These are phyloP conservation scores for Etia nguti DNA, from an alignment of 2,113 vertebrate genomes.

Conservation along the genomic window DNA sequence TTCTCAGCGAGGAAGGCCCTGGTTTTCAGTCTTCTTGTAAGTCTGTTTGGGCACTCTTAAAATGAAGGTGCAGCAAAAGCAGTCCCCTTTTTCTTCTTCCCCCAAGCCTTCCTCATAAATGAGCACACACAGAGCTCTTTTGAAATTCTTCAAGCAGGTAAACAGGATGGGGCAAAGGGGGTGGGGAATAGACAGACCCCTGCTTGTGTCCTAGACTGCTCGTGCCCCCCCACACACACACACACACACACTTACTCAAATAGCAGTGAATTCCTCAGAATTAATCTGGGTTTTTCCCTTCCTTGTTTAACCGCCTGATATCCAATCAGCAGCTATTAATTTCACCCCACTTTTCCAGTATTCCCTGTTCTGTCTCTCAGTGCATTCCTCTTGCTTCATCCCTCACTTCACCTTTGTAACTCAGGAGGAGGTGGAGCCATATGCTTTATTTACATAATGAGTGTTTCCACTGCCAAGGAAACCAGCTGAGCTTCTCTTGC, in stretches of 20 bases:
- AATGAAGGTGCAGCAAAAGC: not conserved
- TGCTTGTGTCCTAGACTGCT: conserved; percentile 49
- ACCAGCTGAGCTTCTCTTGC: conserved; percentile 58
- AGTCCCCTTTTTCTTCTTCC: not conserved
- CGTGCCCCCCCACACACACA: not conserved
- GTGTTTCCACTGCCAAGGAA: conserved; percentile 59
- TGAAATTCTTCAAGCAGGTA: conserved; percentile 55
- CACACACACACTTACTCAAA: not conserved
- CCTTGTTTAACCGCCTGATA: conserved; percentile 22
- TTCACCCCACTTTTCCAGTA: not conserved
- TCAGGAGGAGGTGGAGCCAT: conserved; percentile 40
- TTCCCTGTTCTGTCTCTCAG: not conserved
- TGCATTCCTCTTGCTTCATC: not conserved
- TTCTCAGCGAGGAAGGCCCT: not conserved
- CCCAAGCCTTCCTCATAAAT: not conserved
- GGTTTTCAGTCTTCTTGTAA: not conserved
- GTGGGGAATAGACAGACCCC: conserved; percentile 48
- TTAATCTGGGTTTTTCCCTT: not conserved
- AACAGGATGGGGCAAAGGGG: conserved; percentile 52
- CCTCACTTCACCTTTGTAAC: conserved; percentile 1
- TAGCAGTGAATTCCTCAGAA: conserved; percentile 5
- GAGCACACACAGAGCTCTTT: conserved; percentile 50
- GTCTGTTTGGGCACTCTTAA: not conserved
- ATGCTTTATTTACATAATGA: conserved; percentile 40
- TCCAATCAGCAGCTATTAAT: not conserved